Evolutionary conservation across 2,888 invertebrate genomes (phyloP).

Genomic region (Emmelina monodactyla): DNA sequence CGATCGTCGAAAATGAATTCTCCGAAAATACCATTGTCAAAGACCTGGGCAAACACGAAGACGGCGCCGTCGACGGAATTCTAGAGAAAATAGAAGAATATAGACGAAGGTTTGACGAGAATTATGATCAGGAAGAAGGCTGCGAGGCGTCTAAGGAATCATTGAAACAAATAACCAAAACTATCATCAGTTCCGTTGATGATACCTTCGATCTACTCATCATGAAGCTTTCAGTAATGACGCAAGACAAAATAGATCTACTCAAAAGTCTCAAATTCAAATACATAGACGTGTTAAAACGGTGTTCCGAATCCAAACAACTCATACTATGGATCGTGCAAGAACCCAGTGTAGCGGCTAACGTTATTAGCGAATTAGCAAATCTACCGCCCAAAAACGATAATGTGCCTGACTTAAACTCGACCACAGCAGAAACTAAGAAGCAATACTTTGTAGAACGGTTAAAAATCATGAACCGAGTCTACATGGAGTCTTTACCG

Average conservation of each 20-base stretch:
- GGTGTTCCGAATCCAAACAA: conserved; percentile 42
- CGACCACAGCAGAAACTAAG: conserved; percentile 30
- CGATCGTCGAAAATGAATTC: conserved; percentile 44
- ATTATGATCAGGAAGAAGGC: conserved; percentile 1
- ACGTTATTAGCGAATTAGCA: conserved; percentile 43
- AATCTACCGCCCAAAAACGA: conserved; percentile 30
- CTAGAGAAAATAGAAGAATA: conserved; percentile 32
- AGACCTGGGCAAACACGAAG: conserved; percentile 33
- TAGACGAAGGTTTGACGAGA: neutral
- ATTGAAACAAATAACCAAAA: conserved; percentile 34
- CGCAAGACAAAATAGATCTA: conserved; percentile 35
- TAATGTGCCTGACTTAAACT: conserved; percentile 29
- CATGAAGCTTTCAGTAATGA: conserved; percentile 41
- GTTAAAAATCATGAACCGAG: conserved; percentile 36
- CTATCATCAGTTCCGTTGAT: conserved; percentile 34
- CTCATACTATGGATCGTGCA: conserved; percentile 36
- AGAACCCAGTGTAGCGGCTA: conserved; percentile 39
- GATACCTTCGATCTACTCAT: conserved; percentile 44
- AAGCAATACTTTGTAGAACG: conserved; percentile 39
- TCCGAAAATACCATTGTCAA: conserved; percentile 45
- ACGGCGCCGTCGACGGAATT: conserved; percentile 31
- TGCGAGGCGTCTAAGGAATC: conserved; percentile 34
- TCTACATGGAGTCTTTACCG: conserved; percentile 45
- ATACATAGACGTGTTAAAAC: conserved; percentile 40
- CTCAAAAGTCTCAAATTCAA: conserved; percentile 45